Conservation (phyloP, 2,888 invertebrate genomes). For the Sarcophaga subvicina region DNA sequence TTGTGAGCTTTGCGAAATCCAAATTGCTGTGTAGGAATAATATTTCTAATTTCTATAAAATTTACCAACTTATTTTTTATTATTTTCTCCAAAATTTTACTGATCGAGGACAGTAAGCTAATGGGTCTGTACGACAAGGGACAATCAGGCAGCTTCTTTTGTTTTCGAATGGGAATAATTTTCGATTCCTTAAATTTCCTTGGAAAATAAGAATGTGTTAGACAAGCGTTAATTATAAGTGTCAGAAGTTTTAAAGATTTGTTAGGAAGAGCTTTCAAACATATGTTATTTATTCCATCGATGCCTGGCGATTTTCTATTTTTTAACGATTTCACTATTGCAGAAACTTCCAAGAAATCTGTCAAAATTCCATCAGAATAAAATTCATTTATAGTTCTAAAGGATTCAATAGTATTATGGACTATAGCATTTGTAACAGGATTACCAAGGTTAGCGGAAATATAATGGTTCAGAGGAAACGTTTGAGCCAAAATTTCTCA, state of each 20-base stretch:
- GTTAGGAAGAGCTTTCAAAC: background rate
- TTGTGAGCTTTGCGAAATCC: no score
- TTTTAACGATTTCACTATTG: background rate
- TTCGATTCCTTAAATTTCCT: background rate
- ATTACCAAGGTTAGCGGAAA: background rate
- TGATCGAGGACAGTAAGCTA: conserved; percentile 9
- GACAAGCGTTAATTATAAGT: background rate
- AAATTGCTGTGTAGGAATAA: no score
- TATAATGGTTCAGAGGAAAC: no score
- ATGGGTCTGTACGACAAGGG: background rate
- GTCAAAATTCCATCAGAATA: no score
- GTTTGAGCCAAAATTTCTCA: background rate
- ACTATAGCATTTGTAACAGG: background rate
- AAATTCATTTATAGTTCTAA: no score
- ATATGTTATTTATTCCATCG: conserved; percentile 6
- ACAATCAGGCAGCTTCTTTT: background rate
- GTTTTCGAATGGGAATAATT: conserved; percentile 9
- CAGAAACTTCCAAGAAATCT: no score
- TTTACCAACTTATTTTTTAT: background rate
- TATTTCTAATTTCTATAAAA: no score
- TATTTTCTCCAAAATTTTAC: conserved; percentile 18
- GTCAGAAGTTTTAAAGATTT: background rate
- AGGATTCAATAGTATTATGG: no score
- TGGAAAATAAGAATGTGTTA: conserved; percentile 1
- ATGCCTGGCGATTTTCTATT: conserved; percentile 12